Base-by-base conservation (phyloP, 1,140 invertebrate genomes). In the Pemphigus obesinymphae region DNA sequence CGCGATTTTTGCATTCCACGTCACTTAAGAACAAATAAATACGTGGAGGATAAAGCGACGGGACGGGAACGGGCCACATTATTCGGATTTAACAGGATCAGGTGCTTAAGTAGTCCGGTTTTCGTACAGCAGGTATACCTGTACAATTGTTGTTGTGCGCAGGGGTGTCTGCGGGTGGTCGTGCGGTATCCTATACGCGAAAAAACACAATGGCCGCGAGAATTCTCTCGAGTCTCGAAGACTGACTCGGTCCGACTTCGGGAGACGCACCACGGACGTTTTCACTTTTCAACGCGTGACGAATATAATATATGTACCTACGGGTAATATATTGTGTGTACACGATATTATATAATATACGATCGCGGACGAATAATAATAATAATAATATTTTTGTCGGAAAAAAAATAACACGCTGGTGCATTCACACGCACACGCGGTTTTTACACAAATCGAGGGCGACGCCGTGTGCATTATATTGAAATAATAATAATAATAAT, bases 111-210 rank as follows among this genome's bases (percentile, higher is more conserved):
- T 45, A 40, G 76, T 80, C 55, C 76, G 76, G 55, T 63, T 31
- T 40, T 45, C 13, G 17, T 26, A 23, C 8, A 26, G 10, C 13
- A n/a, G 50, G 13, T 48, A 48, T 10, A 10, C 17, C 4, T 53
- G 50, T 34, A 20, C 73, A n/a, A n/a, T n/a, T n/a, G n/a, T n/a
- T n/a, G n/a, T n/a, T n/a, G n/a, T n/a, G n/a, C 55, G 50, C 23
- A 23, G 75, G 75, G 75, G 50, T 78, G 75, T 61, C 75, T 61
- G 76, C 76, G 76, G 76, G 76, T 80, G 76, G 76, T 80, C 76
- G 53, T 10, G 13, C 1, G 1, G 6, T 10, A 68, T 20, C 40
- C 20, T 68, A 31, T 17, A 63, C 11, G 8, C n/a, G n/a, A 0
- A n/a, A n/a, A n/a, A n/a, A 43, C 37, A 70, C 40, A 70, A 70